A percentile compares a stretch with the other conserved stretches of the same genome.
phyloP scores from a whole-genome alignment of 2,888 invertebrate genomes.

The Leucoma salicis region DNA sequence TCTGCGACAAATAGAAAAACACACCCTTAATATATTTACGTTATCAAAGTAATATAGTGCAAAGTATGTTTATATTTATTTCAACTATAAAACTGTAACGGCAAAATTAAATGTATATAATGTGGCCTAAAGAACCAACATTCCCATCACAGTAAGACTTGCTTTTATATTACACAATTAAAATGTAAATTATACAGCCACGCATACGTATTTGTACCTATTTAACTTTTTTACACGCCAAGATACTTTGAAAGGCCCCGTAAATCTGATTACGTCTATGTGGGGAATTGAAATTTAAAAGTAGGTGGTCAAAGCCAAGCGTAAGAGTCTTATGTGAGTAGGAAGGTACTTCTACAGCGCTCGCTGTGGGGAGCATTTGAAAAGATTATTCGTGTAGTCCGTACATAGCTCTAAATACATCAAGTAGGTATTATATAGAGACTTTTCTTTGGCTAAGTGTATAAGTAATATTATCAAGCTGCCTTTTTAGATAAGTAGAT shows the following conservation, averaged over 20 bases:
- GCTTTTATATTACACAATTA: neutral
- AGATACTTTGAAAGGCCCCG: slow-evolving; percentile 20
- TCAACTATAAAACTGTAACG: neutral
- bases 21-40: neutral
- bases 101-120: slow-evolving; percentile 3
- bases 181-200: neutral
- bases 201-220: neutral
- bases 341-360: slow-evolving; percentile 36
- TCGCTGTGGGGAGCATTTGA: slow-evolving; percentile 31
- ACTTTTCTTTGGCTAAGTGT: no score
- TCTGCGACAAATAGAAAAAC: neutral
- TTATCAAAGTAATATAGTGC: neutral
- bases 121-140: neutral
- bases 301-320: slow-evolving; percentile 40
- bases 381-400: slow-evolving; percentile 40
- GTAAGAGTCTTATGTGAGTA: slow-evolving; percentile 49
- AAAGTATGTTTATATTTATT: neutral
- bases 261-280: slow-evolving; percentile 41
- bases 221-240: slow-evolving; percentile 3
- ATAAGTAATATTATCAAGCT: no score
- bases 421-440: no score
- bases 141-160: slow-evolving; percentile 7
- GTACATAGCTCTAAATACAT: slow-evolving; percentile 25
- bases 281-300: slow-evolving; percentile 47
- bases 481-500: no score